A percentile compares a stretch with the other conserved stretches of the same genome.
phyloP scores from a whole-genome alignment of 2,888 invertebrate species.

The Limnephilus rhombicus region DNA sequence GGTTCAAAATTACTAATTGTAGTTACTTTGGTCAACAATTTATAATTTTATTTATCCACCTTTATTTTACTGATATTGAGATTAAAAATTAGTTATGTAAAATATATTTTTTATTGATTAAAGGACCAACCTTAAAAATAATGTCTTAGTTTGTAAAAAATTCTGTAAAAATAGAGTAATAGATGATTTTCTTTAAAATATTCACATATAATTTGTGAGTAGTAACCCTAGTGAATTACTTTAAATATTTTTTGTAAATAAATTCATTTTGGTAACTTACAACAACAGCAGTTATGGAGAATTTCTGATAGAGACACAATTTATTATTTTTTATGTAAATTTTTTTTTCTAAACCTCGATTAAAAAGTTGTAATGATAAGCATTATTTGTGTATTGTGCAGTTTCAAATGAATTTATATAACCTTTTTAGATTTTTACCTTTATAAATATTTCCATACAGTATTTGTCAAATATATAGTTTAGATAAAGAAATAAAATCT shows the following conservation, averaged over 20 bases:
- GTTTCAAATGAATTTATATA: not conserved
- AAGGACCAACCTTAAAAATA: slow-evolving; percentile 1
- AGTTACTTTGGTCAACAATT: not conserved
- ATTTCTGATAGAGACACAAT: not conserved
- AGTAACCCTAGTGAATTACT: not conserved
- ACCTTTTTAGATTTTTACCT: slow-evolving; percentile 45
- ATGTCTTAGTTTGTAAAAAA: not conserved
- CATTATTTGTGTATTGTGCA: not conserved
- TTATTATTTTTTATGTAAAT: not conserved
- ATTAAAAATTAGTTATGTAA: not conserved
- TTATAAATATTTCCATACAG: slow-evolving; percentile 40
- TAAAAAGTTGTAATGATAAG: not conserved
- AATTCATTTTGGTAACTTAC: not conserved
- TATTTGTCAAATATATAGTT: slow-evolving; percentile 23
- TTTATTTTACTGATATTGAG: not conserved
- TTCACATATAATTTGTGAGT: not conserved
- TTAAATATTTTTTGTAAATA: not conserved
- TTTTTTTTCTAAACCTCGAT: not conserved
- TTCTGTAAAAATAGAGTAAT: not conserved
- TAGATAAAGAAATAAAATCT: slow-evolving; percentile 42
- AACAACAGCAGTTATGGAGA: not conserved
- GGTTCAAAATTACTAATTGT: not conserved
- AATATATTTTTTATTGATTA: not conserved
- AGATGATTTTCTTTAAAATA: not conserved
- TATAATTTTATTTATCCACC: not conserved